Conservation (phyloP, 1,140 invertebrate species). For the Euschistus heros region DNA sequence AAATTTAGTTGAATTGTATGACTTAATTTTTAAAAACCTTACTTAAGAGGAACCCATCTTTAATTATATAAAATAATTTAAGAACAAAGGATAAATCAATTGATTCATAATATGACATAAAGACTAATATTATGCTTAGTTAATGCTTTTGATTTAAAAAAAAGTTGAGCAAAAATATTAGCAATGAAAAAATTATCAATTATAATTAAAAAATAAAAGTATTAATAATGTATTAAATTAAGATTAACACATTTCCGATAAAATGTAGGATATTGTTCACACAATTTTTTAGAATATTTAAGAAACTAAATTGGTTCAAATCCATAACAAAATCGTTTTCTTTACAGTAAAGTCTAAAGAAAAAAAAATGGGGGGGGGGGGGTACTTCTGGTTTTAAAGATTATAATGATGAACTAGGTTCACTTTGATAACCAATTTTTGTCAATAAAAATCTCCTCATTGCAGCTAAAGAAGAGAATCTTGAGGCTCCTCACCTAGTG, state of each 20-base stretch:
- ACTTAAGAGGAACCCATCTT: too few species aligned
- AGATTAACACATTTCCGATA: not conserved
- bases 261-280: not conserved
- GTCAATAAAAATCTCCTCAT: not conserved
- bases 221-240: not conserved
- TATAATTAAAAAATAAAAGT: not conserved
- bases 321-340: not conserved
- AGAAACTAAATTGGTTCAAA: not conserved
- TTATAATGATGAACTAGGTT: not conserved
- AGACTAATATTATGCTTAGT: too few species aligned
- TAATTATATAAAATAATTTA: too few species aligned
- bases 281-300: not conserved
- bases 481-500: constrained; percentile 1
- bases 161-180: not conserved
- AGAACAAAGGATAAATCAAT: too few species aligned
- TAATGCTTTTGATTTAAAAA: too few species aligned
- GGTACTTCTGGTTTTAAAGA: not conserved
- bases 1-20: too few species aligned
- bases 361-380: not conserved
- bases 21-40: too few species aligned
- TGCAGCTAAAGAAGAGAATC: not conserved
- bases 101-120: too few species aligned
- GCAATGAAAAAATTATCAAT: not conserved
- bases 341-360: not conserved
- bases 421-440: not conserved